phyloP scores from a whole-genome alignment of 2,797 vertebrate species.

The Melanotaenia parkinsoni region DNA sequence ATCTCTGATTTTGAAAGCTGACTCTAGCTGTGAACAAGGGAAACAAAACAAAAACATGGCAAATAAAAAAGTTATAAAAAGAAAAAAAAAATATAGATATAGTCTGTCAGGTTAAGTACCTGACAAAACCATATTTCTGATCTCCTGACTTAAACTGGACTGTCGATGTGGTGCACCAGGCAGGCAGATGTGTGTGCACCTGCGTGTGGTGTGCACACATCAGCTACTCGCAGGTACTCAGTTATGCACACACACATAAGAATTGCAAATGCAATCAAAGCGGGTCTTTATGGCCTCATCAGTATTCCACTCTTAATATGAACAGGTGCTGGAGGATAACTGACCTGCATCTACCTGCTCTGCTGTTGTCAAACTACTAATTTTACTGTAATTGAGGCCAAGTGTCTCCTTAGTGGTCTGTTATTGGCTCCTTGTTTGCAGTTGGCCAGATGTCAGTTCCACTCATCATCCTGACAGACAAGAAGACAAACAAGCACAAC shows the following conservation, averaged over 20 bases:
- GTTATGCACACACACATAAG: slow-evolving; percentile 26
- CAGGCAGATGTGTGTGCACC: not conserved
- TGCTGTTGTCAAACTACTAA: slow-evolving; percentile 71
- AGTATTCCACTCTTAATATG: slow-evolving; percentile 56
- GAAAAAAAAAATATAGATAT: not conserved
- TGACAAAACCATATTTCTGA: slow-evolving; percentile 7
- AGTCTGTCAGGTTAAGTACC: slow-evolving; percentile 18
- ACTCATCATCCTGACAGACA: slow-evolving; percentile 44
- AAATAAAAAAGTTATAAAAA: slow-evolving; percentile 2
- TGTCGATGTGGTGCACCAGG: not conserved
- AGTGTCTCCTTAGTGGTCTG: slow-evolving; percentile 55
- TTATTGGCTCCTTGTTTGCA: slow-evolving; percentile 58
- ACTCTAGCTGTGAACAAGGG: slow-evolving; percentile 8
- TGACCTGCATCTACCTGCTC: slow-evolving; percentile 73
- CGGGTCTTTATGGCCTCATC: slow-evolving; percentile 53
- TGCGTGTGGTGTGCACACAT: not conserved
- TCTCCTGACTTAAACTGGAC: slow-evolving; percentile 4
- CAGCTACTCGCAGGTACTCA: slow-evolving; percentile 5
- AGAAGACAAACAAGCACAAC: slow-evolving; percentile 47
- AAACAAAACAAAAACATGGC: slow-evolving; percentile 11
- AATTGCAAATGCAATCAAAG: slow-evolving; percentile 78
- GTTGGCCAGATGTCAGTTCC: slow-evolving; percentile 63
- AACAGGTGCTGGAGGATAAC: slow-evolving; percentile 66
- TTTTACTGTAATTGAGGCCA: slow-evolving; percentile 68
- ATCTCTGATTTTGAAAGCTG: slow-evolving; percentile 20